Conservation (phyloP, 2,888 invertebrate species). For the Sturmia bella region DNA sequence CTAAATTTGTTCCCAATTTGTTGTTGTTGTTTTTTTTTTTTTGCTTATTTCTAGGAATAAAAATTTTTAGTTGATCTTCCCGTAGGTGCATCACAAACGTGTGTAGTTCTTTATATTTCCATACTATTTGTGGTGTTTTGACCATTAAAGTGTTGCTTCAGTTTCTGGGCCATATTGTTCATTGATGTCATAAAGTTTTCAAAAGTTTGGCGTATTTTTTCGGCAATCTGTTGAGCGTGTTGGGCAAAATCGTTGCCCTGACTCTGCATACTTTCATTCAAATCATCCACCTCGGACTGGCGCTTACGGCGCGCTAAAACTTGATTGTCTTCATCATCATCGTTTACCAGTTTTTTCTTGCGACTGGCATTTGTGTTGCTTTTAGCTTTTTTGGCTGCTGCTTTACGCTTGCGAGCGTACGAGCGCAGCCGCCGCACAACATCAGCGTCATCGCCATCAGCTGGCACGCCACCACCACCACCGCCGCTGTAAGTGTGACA, state of each 20-base stretch:
- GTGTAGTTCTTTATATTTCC: background rate
- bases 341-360: slow-evolving; percentile 48
- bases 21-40: too few relatives aligned
- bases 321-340: background rate
- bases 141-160: slow-evolving; percentile 70
- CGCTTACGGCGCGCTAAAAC: slow-evolving; percentile 68
- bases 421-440: slow-evolving; percentile 53
- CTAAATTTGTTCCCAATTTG: too few relatives aligned
- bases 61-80: too few relatives aligned
- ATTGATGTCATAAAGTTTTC: slow-evolving; percentile 71
- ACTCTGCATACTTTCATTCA: slow-evolving; percentile 27
- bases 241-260: slow-evolving; percentile 21
- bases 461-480: slow-evolving; percentile 21
- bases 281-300: slow-evolving; percentile 67
- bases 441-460: slow-evolving; percentile 58
- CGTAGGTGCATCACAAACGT: background rate
- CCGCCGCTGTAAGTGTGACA: slow-evolving; percentile 65
- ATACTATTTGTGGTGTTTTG: slow-evolving; percentile 3
- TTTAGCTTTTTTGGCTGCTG: slow-evolving; percentile 68
- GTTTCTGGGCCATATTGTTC: slow-evolving; percentile 69
- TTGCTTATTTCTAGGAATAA: too few relatives aligned
- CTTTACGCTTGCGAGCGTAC: slow-evolving; percentile 57
- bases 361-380: slow-evolving; percentile 64
- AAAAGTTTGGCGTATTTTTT: slow-evolving; percentile 71
- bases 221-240: slow-evolving; percentile 50